phyloP scores from a whole-genome alignment of 2,888 invertebrate genomes.

The Cataglyphis albicans region DNA sequence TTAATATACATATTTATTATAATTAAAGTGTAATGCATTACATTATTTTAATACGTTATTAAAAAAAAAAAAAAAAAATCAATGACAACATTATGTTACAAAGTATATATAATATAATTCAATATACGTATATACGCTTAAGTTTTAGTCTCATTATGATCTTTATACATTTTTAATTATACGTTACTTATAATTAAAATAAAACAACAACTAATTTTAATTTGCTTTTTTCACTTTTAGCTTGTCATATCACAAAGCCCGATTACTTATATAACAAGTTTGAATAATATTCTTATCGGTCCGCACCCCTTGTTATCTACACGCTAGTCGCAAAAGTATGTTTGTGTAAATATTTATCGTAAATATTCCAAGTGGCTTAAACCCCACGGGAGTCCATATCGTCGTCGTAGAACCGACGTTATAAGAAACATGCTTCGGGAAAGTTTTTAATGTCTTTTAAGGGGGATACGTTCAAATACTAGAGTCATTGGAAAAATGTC shows the following conservation, averaged over 20 bases:
- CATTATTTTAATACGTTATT: conserved; percentile 2
- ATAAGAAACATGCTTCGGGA: conserved; percentile 66
- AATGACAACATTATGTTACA: background rate
- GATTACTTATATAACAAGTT: conserved; percentile 80
- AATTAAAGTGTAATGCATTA: background rate
- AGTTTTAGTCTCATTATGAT: background rate
- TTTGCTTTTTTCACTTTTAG: background rate
- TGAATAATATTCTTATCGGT: conserved; percentile 85
- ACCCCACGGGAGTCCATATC: conserved; percentile 80
- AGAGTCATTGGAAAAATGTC: conserved; percentile 47
- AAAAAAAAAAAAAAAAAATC: too few relatives aligned
- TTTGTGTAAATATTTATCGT: conserved; percentile 78
- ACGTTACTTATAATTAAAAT: background rate
- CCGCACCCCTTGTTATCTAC: conserved; percentile 71
- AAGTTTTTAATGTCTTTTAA: conserved; percentile 71
- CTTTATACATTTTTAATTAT: background rate
- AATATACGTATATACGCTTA: background rate
- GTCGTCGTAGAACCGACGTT: conserved; percentile 71
- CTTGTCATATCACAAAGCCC: conserved; percentile 23
- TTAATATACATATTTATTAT: background rate
- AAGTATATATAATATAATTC: background rate
- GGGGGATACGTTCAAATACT: conserved; percentile 61
- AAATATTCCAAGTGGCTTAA: conserved; percentile 78
- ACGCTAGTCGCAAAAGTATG: conserved; percentile 70
- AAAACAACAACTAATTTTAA: conserved; percentile 3